Base-by-base conservation (phyloP, 37 sponge, comb jelly and placozoan species). In the Cliona cf. orientalis region DNA sequence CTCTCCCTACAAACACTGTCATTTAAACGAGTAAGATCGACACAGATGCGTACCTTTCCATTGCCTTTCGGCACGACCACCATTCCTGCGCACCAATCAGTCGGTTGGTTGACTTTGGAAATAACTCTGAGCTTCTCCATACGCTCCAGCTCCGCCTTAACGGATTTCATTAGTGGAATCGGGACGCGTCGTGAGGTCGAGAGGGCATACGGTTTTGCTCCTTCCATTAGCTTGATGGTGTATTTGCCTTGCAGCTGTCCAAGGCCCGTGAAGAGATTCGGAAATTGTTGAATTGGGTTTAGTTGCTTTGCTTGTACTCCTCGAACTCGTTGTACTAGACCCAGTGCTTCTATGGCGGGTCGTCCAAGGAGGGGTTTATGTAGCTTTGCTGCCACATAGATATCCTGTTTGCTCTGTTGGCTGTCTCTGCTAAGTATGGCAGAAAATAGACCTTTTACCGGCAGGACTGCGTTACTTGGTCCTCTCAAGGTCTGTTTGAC, bases 21-120 rank as follows among this genome's bases (percentile, higher is more conserved):
- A 46, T 85, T 85, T 43, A 85, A 64, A 2, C 76, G 44, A 17
- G 86, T 76, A 1, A 76, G 86, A 31, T 85, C 86, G 3, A 85
- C 46, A 46, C 86, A 85, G 22, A 67, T 67, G 7, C 80, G 3
- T 12, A 80, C 80, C 22, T 46, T 31, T 1, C 69, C 58, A 26
- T 80, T 42, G 2, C 25, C 22, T 31, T 80, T 79, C 6, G 69
- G 80, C 5, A 80, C 80, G 11, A 80, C 70, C 35, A 80, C 80
- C 70, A 80, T 68, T 29, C 31, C 70, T 2, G 80, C 66, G 33
- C 80, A 69, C 80, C 80, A 80, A 3, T 80, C 58, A 6, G 80
- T 80, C 2, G 69, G 80, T 2, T 67, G 42, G 11, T 67, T 37
- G 38, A 80, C 70, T 25, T 33, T 58, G 21, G 63, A 43, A 28